Base-by-base conservation (phyloP, 2,113 vertebrate species). In the Coturnix japonica region DNA sequence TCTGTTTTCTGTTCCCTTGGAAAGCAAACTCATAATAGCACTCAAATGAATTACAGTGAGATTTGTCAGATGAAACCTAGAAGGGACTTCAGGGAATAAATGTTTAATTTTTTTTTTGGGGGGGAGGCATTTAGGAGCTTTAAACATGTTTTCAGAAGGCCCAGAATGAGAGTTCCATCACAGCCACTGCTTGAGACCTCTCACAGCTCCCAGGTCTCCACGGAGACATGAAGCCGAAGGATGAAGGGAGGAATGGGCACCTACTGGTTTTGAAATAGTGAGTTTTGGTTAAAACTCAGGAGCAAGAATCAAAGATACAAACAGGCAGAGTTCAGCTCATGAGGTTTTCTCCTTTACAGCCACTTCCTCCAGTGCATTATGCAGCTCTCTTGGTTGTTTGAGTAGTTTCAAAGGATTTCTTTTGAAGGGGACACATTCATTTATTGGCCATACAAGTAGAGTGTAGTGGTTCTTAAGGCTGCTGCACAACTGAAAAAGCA, bases 11-110 rank as follows among this genome's bases (percentile, higher is more conserved):
- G 61, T 54, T 93, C 89, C 71, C 81, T 67, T 89, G 78, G 78
- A 94, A 96, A 89, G 56, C 31, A 77, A 53, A 79, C 25, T 93
- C 81, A 67, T 76, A 80, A 74, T 31, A 63, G 37, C 14, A 18
- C 44, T 91, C 81, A 87, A 82, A 94, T 87, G 71, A 94, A 92
- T 92, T 87, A 64, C 86, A 93, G 53, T 54, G 64, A 93, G 60
- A 71, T 95, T 80, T 85, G 60, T 91, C 92, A 89, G 69, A 17
- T 70, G 71, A 95, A 95, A 86, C 43, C 86, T 82, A 64, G 65
- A 91, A 89, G 47, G 30, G 71, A 80, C 84, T 49, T 92, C 75
- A 77, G 81, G 71, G 71, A 90, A 89, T 84, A 95, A 85, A 78
- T 59, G 81, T 73, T 77, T 80, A 49, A 66, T 90, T 88, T 84